These are phyloP conservation scores for Ips typographus DNA, from an alignment of 1,140 invertebrate genomes.

Conservation along the genomic window DNA sequence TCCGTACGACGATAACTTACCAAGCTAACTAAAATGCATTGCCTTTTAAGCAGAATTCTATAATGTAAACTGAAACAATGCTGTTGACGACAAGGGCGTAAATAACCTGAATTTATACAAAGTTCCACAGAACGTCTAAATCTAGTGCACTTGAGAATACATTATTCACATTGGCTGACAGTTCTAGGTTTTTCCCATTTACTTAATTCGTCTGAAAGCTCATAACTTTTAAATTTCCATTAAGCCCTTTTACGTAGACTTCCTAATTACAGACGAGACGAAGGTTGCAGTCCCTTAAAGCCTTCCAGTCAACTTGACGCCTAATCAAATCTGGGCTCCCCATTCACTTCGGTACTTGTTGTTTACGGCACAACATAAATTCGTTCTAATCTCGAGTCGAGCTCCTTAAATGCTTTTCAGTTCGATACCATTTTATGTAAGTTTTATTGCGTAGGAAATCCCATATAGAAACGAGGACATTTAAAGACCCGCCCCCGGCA, in stretches of 20 bases:
- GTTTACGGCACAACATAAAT: background rate
- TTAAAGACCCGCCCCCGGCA: background rate
- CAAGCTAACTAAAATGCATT: background rate
- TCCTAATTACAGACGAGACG: background rate
- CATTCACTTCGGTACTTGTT: background rate
- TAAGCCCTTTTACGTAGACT: no score
- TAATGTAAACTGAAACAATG: background rate
- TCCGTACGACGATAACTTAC: no score
- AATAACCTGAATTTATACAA: slow-evolving; percentile 4
- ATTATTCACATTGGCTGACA: slow-evolving; percentile 2
- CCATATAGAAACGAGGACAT: slow-evolving; percentile 7
- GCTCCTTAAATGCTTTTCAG: slow-evolving; percentile 1
- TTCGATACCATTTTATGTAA: slow-evolving; percentile 11
- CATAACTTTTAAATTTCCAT: background rate
- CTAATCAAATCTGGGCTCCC: slow-evolving; percentile 1
- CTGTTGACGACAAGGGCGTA: background rate
- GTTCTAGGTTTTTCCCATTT: slow-evolving; percentile 5
- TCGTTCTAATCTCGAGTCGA: background rate
- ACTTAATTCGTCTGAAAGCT: background rate
- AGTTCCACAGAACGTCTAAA: slow-evolving; percentile 2
- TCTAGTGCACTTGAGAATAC: background rate
- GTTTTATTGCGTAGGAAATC: slow-evolving; percentile 9
- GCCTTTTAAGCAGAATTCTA: background rate
- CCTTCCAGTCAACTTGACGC: background rate
- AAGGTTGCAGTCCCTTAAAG: background rate